Evolutionary conservation across 2,797 vertebrate genomes (phyloP).

Genomic region (Lerista edwardsae): DNA sequence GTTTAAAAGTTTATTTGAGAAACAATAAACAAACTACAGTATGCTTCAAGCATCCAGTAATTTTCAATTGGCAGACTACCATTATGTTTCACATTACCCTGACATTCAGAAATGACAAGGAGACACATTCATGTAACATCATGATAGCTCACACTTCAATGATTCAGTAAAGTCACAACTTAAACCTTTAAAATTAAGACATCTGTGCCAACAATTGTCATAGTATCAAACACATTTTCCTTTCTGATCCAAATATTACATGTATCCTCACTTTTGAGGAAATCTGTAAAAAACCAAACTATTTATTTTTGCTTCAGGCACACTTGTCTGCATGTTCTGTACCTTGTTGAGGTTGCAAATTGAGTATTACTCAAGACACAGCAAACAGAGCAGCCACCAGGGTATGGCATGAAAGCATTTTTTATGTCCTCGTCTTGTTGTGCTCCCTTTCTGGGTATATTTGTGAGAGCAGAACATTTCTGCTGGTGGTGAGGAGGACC

Average conservation of each 20-base stretch:
- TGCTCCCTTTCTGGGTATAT: background rate
- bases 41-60: no score
- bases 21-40: no score
- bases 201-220: background rate
- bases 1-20: no score
- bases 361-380: background rate
- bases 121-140: background rate
- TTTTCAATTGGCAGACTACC: no score
- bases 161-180: no score
- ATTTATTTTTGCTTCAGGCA: background rate
- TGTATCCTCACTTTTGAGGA: background rate
- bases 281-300: background rate
- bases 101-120: background rate
- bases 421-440: background rate
- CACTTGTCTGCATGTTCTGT: background rate
- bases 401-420: background rate
- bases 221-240: background rate
- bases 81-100: background rate
- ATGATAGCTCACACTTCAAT: background rate
- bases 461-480: background rate
- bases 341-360: background rate
- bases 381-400: background rate
- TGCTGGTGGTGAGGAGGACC: background rate
- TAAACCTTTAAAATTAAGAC: background rate
- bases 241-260: background rate